Percentiles rank a stretch among this genome's conserved stretches.
Conservation (phyloP, 2,888 invertebrate genomes). For the Meliscaeva auricollis region DNA sequence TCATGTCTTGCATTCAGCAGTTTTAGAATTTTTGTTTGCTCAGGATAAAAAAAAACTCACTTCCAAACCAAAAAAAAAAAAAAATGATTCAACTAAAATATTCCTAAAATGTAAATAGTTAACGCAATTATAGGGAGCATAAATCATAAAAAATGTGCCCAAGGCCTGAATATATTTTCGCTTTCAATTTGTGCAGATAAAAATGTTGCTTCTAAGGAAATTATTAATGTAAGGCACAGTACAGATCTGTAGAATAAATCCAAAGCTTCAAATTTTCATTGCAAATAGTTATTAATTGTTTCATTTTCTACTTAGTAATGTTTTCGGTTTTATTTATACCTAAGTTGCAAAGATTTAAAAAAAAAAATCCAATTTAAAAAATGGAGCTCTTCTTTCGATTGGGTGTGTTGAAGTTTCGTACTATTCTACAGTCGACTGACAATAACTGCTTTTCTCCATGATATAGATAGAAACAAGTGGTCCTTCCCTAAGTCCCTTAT, state of each 20-base stretch:
- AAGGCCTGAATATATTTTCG: slow-evolving; percentile 29
- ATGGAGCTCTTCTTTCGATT: not conserved
- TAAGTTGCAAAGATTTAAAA: too few relatives aligned
- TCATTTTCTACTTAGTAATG: too few relatives aligned
- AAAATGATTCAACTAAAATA: not conserved
- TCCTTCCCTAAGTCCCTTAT: not conserved
- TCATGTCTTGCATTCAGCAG: too few relatives aligned
- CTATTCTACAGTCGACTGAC: not conserved
- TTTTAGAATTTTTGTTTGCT: too few relatives aligned
- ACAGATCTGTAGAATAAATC: not conserved
- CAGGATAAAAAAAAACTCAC: too few relatives aligned
- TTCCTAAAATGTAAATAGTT: slow-evolving; percentile 4
- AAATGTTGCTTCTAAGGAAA: slow-evolving; percentile 7
- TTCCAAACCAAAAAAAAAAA: not conserved
- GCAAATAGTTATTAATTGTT: too few relatives aligned
- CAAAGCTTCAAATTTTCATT: not conserved
- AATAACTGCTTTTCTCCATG: slow-evolving; percentile 20
- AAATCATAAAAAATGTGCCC: slow-evolving; percentile 16
- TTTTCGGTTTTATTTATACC: too few relatives aligned
- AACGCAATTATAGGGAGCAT: slow-evolving; percentile 6
- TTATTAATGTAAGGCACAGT: not conserved
- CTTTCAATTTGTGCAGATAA: slow-evolving; percentile 7
- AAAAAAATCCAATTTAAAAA: too few relatives aligned
- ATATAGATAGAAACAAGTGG: slow-evolving; percentile 17
- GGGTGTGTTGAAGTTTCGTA: not conserved